Base-by-base conservation (phyloP, 1,140 invertebrate genomes). In the Psix sp. region DNA sequence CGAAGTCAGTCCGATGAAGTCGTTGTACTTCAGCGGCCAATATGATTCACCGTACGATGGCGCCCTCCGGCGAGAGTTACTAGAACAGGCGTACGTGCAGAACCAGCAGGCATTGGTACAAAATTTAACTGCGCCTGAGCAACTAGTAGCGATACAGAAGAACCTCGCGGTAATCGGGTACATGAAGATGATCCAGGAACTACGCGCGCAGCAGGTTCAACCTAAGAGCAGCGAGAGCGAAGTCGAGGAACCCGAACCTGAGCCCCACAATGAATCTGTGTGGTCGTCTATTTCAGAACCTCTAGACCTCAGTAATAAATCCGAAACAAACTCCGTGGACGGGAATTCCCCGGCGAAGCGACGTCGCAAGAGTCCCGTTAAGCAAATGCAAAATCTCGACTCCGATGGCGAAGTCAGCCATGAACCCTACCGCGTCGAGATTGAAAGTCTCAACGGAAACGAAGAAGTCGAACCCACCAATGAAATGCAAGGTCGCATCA, bases 331-430 rank as follows among this genome's bases (percentile, higher is more conserved):
- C 20, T 46, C 48, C 1, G 6, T 36, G 1, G 45, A 15, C 10
- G 35, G 16, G 1, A 45, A 31, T 35, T 36, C 21, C 1, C 21
- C 43, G 13, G 51, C 9, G 0, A 67, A 57, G 11, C 13, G 20
- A 11, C 45, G 68, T 46, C 90, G 94, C 56, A 96, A 96, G 81
- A 94, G 93, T 45, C 94, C 94, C 0, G 91, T 91, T 75, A 95
- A 94, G 59, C 82, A 89, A 1, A 88, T 89, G 1, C 87, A 90
- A 1, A 84, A 87, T 5, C 77, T 84, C 5, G 82, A 81, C 3
- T 89, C 86, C 0, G 87, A 88, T 1, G 82, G 84, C 0, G 88
- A 90, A 10, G 20, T 2, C 0, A 45, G 26, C 2, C 15, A 11
- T n/a, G 79, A 66, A 0, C 51, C 24, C 5, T 39, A 18, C 7